Evolutionary conservation across 2,113 vertebrate species (phyloP), one percentile per base, ranked within the genome.

Genomic region (Oncorhynchus kisutch): DNA sequence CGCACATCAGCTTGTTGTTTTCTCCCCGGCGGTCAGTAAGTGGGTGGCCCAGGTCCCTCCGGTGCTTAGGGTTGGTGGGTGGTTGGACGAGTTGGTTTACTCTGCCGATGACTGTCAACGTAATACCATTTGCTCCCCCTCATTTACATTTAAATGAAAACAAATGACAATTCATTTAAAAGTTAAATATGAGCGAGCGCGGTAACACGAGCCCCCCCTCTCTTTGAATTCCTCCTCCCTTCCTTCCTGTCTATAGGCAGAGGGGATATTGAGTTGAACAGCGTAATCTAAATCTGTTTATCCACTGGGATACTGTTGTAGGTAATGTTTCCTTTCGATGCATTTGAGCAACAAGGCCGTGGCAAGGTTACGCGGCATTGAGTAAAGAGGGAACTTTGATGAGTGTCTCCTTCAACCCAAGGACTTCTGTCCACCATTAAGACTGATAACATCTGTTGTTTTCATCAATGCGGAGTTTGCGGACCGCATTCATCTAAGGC

Each of bases 351-450:
- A 22, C 24, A 57, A 22, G 72, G 76, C 78, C 51, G 13, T 54
- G 5, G 74, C 74, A 75, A 85, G 84, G 90, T 86, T 82, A 82
- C 78, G 83, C 84, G 16, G 7, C 3, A 3, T 27, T 12, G 51
- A 22, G 13, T 31, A 69, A 45, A 48, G 34, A 78, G 81, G 78
- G 78, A 51, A 75, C 83, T 84, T 86, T 89, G 86, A 76, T 60
- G 49, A 88, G 82, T 81, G 88, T 88, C 84, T 80, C 85, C 86
- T 86, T 84, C 81, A 85, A 67, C 84, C 16, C 85, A 88, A 90
- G 84, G 85, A 81, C 87, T 88, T 68, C 71, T 74, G 64, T 88
- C 84, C 84, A 84, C 89, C 89, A 88, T 87, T 81, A 87, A 87
- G 88, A 90, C 49, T 81, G 86, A 89, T 90, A 85, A 84, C 85